Conservation (phyloP, 2,888 invertebrate species). For the Eurytoma adleriae region DNA sequence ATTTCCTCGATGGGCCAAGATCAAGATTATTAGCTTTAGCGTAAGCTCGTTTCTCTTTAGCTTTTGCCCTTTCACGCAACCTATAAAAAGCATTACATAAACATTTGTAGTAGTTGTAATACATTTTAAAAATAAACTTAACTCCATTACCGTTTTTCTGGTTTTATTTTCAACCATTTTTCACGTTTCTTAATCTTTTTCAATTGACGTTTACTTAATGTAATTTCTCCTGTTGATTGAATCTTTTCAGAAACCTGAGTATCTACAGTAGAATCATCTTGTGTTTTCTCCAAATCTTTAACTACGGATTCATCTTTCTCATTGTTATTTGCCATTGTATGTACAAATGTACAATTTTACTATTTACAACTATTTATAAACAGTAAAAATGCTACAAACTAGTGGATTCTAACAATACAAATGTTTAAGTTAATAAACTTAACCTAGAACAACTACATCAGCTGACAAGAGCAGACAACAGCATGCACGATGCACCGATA, state of each 20-base stretch:
- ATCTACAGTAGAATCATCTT: constrained; percentile 7
- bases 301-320: constrained; percentile 7
- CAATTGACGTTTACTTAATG: constrained; percentile 80
- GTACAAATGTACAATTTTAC: neutral
- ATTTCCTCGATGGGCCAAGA: constrained; percentile 88
- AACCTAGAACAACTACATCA: too few species aligned
- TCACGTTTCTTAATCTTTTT: constrained; percentile 84
- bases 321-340: constrained; percentile 43
- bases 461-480: too few species aligned
- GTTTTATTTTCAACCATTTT: constrained; percentile 85
- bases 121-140: neutral
- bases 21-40: constrained; percentile 85
- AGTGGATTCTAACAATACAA: too few species aligned
- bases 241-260: constrained; percentile 7
- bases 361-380: neutral
- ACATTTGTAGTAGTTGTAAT: neutral
- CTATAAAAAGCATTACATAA: constrained; percentile 61
- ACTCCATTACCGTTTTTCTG: constrained; percentile 79
- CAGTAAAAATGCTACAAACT: too few species aligned
- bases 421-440: too few species aligned
- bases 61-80: constrained; percentile 83
- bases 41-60: constrained; percentile 83
- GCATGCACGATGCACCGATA: too few species aligned
- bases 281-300: constrained; percentile 19
- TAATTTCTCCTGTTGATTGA: constrained; percentile 20